Conservation (phyloP, 2,888 invertebrate species). For the Microplitis deprimator region DNA sequence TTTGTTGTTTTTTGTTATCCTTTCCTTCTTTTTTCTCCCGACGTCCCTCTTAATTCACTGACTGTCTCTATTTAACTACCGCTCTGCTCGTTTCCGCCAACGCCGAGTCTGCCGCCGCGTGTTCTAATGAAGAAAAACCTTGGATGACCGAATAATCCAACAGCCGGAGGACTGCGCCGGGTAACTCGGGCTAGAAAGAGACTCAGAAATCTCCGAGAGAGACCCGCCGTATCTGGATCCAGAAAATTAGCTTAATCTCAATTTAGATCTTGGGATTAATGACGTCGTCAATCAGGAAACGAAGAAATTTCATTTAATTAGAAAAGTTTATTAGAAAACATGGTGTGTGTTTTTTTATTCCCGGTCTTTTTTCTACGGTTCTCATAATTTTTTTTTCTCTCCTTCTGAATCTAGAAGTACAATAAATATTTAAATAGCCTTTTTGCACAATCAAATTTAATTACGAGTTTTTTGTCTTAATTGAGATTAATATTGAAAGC, state of each 20-base stretch:
- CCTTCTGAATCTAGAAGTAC: too few relatives aligned
- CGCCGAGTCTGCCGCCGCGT: background rate
- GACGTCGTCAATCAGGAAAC: conserved; percentile 39
- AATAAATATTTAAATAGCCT: too few relatives aligned
- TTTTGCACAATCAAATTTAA: background rate
- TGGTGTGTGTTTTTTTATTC: background rate
- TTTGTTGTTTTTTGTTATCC: conserved; percentile 3
- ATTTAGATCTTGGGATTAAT: conserved; percentile 41
- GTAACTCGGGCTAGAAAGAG: background rate
- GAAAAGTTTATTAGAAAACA: background rate
- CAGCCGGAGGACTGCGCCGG: conserved; percentile 26
- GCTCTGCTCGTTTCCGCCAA: conserved; percentile 28
- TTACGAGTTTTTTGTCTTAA: background rate
- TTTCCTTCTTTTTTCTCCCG: background rate
- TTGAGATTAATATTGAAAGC: too few relatives aligned
- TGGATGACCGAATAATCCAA: conserved; percentile 34
- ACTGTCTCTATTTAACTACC: conserved; percentile 17
- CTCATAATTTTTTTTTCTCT: conserved; percentile 17
- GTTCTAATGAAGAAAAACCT: conserved; percentile 43
- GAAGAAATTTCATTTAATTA: conserved; percentile 23
- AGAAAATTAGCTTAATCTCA: conserved; percentile 43
- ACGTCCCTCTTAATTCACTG: conserved; percentile 36
- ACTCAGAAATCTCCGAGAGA: too few relatives aligned
- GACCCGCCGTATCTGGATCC: conserved; percentile 15
- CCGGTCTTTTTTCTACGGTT: background rate